Evolutionary conservation across 2,113 vertebrate species (phyloP), one percentile per base, ranked within the genome.

Genomic region (Heterochromis multidens): DNA sequence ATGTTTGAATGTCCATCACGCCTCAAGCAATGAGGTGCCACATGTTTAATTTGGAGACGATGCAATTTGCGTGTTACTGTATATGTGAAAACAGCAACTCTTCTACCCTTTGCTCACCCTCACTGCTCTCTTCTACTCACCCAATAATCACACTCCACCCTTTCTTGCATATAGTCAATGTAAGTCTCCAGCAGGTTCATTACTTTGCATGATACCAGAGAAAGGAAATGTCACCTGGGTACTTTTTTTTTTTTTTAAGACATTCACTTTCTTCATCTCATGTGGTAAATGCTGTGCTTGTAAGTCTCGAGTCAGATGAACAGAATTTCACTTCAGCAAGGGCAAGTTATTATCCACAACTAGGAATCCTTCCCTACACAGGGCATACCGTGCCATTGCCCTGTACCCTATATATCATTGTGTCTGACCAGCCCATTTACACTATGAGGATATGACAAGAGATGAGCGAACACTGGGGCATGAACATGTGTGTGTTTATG

Each of bases 41-140:
- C 94, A 95, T 95, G 93, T 96, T 96, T 96, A 96, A 95, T 96
- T 95, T 94, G 95, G 86, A 91, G 84, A 40, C 35, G 1, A 54
- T 79, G 91, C 85, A 94, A 95, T 93, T 93, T 93, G 86, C 33
- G 70, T 80, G 84, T 80, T 29, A 49, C 80, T 74, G 81, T 79
- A 81, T 23, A 10, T 72, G 59, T 21, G 43, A 77, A 93, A 89
- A 91, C 76, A 85, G 83, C 21, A 79, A 82, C 87, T 86, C 13
- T 5, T 43, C 43, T 72, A 72, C 81, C 83, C 63, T 87, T 88
- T 43, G 37, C 72, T 86, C 78, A 85, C 85, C 88, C 80, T 83
- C 70, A 40, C 70, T 80, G 29, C 27, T 80, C 82, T 61, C 60
- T 77, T 61, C 46, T 21, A 52, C 77, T 81, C 80, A 58, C 25